Evolutionary conservation across 2,888 invertebrate genomes (phyloP), one percentile per base, ranked within the genome.

Genomic region (Lacanobia wlatinum): DNA sequence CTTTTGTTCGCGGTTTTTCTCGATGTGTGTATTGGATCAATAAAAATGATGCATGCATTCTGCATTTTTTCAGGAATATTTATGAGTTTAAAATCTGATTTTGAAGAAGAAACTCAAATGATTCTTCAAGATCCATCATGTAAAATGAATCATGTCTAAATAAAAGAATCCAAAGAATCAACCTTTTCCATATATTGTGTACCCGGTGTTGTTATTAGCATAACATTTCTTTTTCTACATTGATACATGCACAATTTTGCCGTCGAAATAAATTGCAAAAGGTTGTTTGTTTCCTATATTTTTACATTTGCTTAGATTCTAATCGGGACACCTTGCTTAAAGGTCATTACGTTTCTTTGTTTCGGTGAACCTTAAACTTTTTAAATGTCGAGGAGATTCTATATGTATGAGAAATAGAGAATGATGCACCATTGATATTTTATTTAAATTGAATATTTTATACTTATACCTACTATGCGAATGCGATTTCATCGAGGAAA

Each of bases 231-330:
- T 43, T 46, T 23, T 2, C 5, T 46, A 12, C 9, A 48, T 80
- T 76, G n/a, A 43, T 23, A 59, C 34, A 63, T 80, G 59, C 40
- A 63, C 23, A 55, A 73, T 53, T 48, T 61, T 61, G 34, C 38
- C 48, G 34, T 56, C 46, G 18, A 67, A 58, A 66, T 38, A 74
- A 77, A 83, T 43, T 60, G 55, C 40, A 55, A 59, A 64, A 73
- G 52, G 53, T 70, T 34, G 56, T 79, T 82, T 80, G 70, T 84
- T 66, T 83, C 83, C 56, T 79, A 72, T 78, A 70, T 78, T 81
- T 77, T 73, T 80, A 82, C 76, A 85, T 87, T 87, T 84, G 88
- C 83, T 90, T 88, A 88, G 92, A 92, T 93, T 89, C 86, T 89
- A 90, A 92, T 92, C 92, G 78, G 50, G 66, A 84, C 88, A 90